phyloP scores from a whole-genome alignment of 2,797 vertebrate genomes.

The Alca torda region DNA sequence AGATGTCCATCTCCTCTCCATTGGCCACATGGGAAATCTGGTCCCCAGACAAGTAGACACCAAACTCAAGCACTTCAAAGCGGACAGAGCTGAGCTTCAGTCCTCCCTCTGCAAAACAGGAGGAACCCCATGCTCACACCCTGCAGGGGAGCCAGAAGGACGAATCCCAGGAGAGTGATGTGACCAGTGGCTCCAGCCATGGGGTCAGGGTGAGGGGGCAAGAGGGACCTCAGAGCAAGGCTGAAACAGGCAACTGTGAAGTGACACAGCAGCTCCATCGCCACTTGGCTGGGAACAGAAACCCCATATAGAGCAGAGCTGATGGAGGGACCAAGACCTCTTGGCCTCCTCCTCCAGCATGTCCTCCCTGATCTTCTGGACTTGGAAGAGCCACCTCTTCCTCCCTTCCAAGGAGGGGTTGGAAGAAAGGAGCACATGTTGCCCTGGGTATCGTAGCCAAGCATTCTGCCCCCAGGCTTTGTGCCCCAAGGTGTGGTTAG shows the following conservation, averaged over 20 bases:
- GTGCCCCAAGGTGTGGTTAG: neutral
- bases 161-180: neutral
- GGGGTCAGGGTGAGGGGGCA: neutral
- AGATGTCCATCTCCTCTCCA: neutral
- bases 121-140: rapidly evolving
- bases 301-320: neutral
- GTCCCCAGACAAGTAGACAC: neutral
- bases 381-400: neutral
- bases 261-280: neutral
- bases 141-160: neutral
- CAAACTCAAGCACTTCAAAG: neutral
- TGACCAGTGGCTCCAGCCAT: neutral
- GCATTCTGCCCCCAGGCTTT: neutral
- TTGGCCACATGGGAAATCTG: neutral
- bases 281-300: neutral
- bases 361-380: neutral
- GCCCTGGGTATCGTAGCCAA: neutral
- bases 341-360: neutral
- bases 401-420: neutral
- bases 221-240: neutral
- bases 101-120: neutral
- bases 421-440: neutral
- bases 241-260: neutral
- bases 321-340: neutral
- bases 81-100: neutral